A percentile compares a stretch with the other conserved stretches of the same genome.
Conservation (phyloP, 2,113 vertebrate genomes). For the Pogona vitticeps region DNA sequence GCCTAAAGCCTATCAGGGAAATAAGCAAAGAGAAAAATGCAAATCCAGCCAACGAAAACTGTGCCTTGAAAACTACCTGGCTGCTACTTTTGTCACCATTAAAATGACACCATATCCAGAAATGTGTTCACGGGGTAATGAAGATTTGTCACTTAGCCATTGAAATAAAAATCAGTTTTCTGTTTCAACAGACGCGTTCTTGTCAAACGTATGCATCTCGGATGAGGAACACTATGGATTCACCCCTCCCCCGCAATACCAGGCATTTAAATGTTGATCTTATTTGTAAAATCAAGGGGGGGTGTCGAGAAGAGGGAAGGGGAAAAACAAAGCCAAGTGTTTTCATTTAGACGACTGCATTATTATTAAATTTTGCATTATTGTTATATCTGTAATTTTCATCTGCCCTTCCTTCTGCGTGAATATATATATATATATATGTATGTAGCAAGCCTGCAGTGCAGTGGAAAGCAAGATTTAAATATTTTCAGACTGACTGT, state of each 20-base stretch:
- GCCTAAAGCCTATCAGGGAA: conserved; percentile 29
- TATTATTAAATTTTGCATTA: conserved; percentile 59
- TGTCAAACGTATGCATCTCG: conserved; percentile 67
- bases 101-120: conserved; percentile 56
- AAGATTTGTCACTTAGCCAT: conserved; percentile 66
- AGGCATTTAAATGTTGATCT: conserved; percentile 71
- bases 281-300: conserved; percentile 54
- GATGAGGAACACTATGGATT: conserved; percentile 68
- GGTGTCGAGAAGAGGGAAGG: conserved; percentile 34
- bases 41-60: conserved; percentile 44
- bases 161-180: conserved; percentile 71
- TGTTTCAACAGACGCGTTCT: conserved; percentile 68
- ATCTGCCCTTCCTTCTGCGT: conserved; percentile 67
- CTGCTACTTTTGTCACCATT: conserved; percentile 61
- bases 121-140: conserved; percentile 58
- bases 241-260: conserved; percentile 57
- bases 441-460: conserved; percentile 76
- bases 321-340: conserved; percentile 66
- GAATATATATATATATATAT: conserved; percentile 15
- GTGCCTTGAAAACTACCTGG: conserved; percentile 40
- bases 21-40: conserved; percentile 48
- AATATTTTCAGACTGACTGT: conserved; percentile 83
- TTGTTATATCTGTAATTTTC: conserved; percentile 75
- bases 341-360: conserved; percentile 72
- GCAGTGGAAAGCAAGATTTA: conserved; percentile 83